Conservation (phyloP, 2,797 vertebrate species). For the Sebastes variabilis region DNA sequence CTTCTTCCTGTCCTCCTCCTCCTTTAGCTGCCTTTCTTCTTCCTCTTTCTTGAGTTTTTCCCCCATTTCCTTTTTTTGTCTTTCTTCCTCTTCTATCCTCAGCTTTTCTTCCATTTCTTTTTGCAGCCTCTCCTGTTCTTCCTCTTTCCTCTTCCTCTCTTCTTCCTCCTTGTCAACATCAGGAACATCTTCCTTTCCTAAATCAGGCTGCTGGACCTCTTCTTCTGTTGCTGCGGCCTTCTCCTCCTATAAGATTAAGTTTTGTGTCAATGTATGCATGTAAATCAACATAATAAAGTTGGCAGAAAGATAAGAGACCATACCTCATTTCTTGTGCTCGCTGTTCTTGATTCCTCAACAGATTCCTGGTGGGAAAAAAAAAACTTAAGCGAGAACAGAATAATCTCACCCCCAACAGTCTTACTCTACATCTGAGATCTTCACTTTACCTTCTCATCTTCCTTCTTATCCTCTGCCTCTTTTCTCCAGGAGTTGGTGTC, state of each 20-base stretch:
- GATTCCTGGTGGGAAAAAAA: conserved; percentile 41
- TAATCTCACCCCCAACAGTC: background rate
- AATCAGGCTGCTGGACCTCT: conserved; percentile 22
- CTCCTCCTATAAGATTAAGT: conserved; percentile 68
- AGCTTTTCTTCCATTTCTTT: conserved; percentile 48
- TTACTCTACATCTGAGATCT: background rate
- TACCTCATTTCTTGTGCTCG: conserved; percentile 42
- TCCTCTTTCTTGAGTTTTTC: conserved; percentile 56
- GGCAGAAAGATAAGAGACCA: background rate
- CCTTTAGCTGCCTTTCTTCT: conserved; percentile 47
- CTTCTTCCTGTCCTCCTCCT: conserved; percentile 39
- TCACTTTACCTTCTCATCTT: conserved; percentile 65
- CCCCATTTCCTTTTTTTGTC: conserved; percentile 42
- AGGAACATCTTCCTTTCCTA: conserved; percentile 14
- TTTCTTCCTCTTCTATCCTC: conserved; percentile 51
- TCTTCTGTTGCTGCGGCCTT: conserved; percentile 29
- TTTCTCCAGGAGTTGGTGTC: conserved; percentile 82
- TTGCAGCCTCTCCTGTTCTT: conserved; percentile 45
- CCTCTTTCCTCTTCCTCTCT: conserved; percentile 48
- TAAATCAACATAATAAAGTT: background rate
- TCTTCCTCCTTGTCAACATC: conserved; percentile 48
- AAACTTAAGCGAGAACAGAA: background rate
- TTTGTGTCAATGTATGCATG: background rate
- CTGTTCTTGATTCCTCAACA: conserved; percentile 44
- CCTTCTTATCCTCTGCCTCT: conserved; percentile 74